A percentile compares a stretch with the other conserved stretches of the same genome.
Evolutionary conservation across 2,797 vertebrate genomes (phyloP).

Genomic region (Hipposideros larvatus): DNA sequence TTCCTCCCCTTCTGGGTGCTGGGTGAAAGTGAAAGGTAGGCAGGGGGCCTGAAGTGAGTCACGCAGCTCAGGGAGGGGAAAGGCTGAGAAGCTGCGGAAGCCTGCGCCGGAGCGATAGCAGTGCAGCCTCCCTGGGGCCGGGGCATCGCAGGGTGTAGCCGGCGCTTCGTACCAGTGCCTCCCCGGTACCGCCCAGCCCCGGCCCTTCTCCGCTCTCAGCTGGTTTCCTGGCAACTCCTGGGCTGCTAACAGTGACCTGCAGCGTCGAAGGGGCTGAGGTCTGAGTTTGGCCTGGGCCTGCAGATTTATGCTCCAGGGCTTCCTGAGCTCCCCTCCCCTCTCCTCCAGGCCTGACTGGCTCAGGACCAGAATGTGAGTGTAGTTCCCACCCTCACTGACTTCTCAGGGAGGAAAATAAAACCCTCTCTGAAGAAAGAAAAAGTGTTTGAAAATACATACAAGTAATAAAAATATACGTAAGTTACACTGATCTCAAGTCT

Average conservation of each 20-base stretch:
- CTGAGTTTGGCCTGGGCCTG: not conserved
- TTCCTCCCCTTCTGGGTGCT: conserved; percentile 72
- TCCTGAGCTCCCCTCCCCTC: not conserved
- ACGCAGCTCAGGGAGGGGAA: not conserved
- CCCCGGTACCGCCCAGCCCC: not conserved
- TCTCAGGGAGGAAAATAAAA: not conserved
- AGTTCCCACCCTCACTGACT: not conserved
- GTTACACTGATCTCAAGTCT: conserved; percentile 24
- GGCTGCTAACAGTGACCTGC: not conserved
- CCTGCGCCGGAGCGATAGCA: conserved; percentile 52
- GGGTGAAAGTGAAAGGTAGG: conserved; percentile 82
- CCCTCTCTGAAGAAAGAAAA: conserved; percentile 6
- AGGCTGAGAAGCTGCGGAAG: conserved; percentile 61
- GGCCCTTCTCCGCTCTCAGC: not conserved
- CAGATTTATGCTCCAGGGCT: not conserved
- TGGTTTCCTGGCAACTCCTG: conserved; percentile 56
- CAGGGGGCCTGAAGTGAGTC: conserved; percentile 69
- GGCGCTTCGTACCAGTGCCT: not conserved
- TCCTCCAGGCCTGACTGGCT: not conserved
- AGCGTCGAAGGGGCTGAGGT: not conserved
- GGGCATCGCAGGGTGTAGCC: not conserved
- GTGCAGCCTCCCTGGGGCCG: not conserved
- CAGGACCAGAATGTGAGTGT: not conserved
- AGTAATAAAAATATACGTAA: not conserved
- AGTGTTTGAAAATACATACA: conserved; percentile 4